These are phyloP conservation scores for Prosapia bicincta DNA, from an alignment of 2,888 invertebrate genomes.

Conservation along the genomic window DNA sequence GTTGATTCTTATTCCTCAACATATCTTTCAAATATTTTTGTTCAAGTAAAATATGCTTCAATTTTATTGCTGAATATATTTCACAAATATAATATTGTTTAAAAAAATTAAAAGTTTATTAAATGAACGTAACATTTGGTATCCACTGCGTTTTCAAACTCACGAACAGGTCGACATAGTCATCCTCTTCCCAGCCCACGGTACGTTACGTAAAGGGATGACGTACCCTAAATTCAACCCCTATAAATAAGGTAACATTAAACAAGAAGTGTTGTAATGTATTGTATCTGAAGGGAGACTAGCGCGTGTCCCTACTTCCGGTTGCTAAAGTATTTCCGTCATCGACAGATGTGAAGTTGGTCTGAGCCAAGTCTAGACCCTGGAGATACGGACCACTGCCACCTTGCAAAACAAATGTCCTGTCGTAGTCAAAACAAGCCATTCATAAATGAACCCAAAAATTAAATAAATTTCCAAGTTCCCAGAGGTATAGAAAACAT, in stretches of 20 bases:
- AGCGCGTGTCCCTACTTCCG: neutral
- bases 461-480: too few relatives aligned
- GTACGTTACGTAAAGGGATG: neutral
- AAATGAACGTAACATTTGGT: too few relatives aligned
- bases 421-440: neutral
- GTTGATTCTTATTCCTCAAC: too few relatives aligned
- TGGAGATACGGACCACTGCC: neutral
- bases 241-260: neutral
- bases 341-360: neutral
- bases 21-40: too few relatives aligned
- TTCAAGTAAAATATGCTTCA: too few relatives aligned
- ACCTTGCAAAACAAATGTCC: slow-evolving; percentile 2
- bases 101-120: too few relatives aligned
- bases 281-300: neutral
- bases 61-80: too few relatives aligned
- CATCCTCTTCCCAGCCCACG: neutral
- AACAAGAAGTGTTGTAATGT: neutral
- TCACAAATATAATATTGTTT: too few relatives aligned
- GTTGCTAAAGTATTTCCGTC: neutral
- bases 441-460: too few relatives aligned
- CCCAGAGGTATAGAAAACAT: too few relatives aligned
- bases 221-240: neutral
- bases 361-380: neutral
- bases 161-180: neutral
- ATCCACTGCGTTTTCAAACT: too few relatives aligned